Evolutionary conservation across 53 echinoderm and acorn worm species (phyloP), one percentile per base, ranked within the genome.

Genomic region (Holothuria leucospilota): DNA sequence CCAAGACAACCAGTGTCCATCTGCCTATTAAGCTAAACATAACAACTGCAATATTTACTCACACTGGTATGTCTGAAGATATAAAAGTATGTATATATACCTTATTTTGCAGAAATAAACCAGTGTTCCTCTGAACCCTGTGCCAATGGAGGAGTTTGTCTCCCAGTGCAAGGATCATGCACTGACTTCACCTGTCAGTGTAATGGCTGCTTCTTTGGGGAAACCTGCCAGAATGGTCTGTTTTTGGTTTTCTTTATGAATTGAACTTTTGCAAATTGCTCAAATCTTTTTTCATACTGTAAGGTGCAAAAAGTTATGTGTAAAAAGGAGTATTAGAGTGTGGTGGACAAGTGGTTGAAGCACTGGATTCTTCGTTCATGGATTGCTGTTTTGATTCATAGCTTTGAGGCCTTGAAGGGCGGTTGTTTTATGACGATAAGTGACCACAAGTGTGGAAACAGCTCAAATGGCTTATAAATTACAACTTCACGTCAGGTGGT

Each of bases 81-180:
- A 14, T 18, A 18, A 13, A 24, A 0, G 26, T 38, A 13, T 68
- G 14, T 1, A 23, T 38, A 4, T 68, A 15, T 24, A 1, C 38
- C 68, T 68, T 16, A 56, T 56, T 56, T 21, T 77, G 9, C 84
- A 96, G 96, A 71, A 24, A 86, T 92, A 27, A 92, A 92, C 78
- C 94, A 88, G 68, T 96, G 96, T 85, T 70, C 86, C n/a, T 84
- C 91, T 14, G 89, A 86, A 39, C 96, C 93, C 0, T 96, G 96
- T 53, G 80, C 59, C 42, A 93, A 96, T 86, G 86, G 87, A 18
- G 96, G 93, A 39, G 27, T 85, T 20, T 96, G 96, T 51, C 3
- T 81, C 21, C 59, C 93, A n/a, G 49, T 81, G 10, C 62, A 62
- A 23, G 91, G 91, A 13, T 93, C 96, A 13, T 96, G 96, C 20